phyloP scores from a whole-genome alignment of 2,797 vertebrate genomes.

The Danio aesculapii region DNA sequence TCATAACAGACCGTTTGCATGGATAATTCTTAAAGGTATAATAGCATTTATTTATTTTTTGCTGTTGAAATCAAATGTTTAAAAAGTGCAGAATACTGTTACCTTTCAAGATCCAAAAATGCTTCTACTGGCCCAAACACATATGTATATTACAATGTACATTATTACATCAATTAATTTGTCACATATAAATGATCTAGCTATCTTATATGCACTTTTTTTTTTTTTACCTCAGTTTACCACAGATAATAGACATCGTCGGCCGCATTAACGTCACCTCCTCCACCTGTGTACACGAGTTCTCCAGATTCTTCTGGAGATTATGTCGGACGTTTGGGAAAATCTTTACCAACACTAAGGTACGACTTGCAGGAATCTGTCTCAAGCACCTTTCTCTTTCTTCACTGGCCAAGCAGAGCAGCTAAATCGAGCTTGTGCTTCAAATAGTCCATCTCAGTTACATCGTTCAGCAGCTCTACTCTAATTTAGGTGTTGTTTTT shows the following conservation, averaged over 20 bases:
- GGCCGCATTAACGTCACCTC: constrained; percentile 96
- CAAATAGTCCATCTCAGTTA: constrained; percentile 25
- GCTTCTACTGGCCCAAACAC: too few species aligned
- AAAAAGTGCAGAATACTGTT: too few species aligned
- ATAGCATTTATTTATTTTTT: too few species aligned
- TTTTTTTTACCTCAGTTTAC: constrained; percentile 74
- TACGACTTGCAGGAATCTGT: constrained; percentile 56
- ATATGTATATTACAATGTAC: too few species aligned
- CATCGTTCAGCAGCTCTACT: constrained; percentile 9
- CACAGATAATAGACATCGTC: constrained; percentile 96
- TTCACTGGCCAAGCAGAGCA: neutral
- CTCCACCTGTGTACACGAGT: constrained; percentile 96
- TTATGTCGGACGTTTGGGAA: constrained; percentile 98
- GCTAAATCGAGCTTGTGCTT: constrained; percentile 25
- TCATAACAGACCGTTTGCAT: too few species aligned
- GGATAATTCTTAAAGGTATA: too few species aligned
- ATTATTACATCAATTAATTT: neutral
- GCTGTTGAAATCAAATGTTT: too few species aligned
- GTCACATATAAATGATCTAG: neutral
- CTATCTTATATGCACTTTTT: neutral
- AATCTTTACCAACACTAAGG: constrained; percentile 98
- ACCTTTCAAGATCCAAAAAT: too few species aligned
- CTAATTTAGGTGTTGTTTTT: constrained; percentile 33
- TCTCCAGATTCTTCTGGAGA: constrained; percentile 99
- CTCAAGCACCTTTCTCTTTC: neutral